These are phyloP conservation scores for Hydropotes inermis DNA, from an alignment of 2,113 vertebrate species.

Conservation along the genomic window DNA sequence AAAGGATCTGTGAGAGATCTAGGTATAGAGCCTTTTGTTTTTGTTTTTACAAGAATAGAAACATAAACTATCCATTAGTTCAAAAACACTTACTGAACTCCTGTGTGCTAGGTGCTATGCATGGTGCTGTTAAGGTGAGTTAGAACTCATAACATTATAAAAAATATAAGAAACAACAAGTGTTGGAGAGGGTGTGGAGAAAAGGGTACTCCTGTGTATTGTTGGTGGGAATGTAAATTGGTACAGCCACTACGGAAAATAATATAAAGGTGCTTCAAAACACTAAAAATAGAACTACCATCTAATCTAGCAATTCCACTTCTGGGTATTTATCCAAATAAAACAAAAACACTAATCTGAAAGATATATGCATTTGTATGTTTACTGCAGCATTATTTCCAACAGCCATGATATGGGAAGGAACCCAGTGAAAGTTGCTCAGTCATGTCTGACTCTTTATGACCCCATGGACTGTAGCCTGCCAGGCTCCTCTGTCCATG, in stretches of 20 bases:
- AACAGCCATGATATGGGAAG: not conserved
- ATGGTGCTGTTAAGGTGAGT: not conserved
- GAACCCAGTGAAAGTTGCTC: not conserved
- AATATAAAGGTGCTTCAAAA: not conserved
- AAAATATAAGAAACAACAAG: not conserved
- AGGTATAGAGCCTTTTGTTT: not conserved
- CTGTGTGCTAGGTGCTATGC: not conserved
- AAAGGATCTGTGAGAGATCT: not conserved
- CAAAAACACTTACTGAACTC: not conserved
- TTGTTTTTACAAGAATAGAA: slow-evolving; percentile 31
- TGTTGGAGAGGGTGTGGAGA: not conserved
- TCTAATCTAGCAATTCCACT: not conserved
- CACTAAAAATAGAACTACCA: not conserved
- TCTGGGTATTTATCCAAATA: not conserved
- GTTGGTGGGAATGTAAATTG: not conserved
- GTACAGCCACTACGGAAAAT: not conserved
- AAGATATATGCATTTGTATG: not conserved
- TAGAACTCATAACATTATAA: not conserved
- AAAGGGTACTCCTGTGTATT: not conserved
- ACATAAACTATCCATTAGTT: slow-evolving; percentile 36
- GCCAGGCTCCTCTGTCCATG: not conserved
- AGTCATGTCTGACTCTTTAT: not conserved
- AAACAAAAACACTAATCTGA: not conserved
- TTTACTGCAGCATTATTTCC: not conserved
- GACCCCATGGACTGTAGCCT: not conserved